Evolutionary conservation across 1,140 invertebrate species (phyloP), one percentile per base, ranked within the genome.

Genomic region (Hestina assimilis): DNA sequence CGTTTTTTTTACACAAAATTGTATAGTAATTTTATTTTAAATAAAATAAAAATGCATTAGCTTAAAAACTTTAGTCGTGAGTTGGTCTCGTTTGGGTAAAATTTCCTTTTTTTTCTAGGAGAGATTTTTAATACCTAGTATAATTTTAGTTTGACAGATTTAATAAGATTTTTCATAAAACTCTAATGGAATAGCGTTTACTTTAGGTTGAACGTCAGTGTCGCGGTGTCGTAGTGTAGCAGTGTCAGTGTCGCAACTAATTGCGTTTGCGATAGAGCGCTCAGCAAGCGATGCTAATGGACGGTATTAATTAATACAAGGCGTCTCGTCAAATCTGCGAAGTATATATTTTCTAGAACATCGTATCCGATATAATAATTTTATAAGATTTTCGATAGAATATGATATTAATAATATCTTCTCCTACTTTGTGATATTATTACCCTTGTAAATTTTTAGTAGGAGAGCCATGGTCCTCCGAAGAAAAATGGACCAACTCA

Each of bases 221-320:
- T 57, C 59, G 61, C 63, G 55, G 60, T 38, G 33, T 38, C 33
- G 33, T 8, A 53, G 60, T 38, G 33, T 38, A 14, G 33, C 3
- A 26, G 23, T 45, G 11, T 51, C 35, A 51, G 12, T 53, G 26
- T 53, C 63, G 63, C 63, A 69, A 74, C 70, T 80, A 79, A 82
- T 79, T 82, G 79, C 71, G 69, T 82, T 81, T 75, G 65, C 69
- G 66, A 77, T 73, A 69, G 70, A 80, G 69, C 66, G 50, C 38
- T 17, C 42, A 50, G 75, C 74, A 67, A 79, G 70, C 70, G 76
- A 69, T 70, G 70, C 70, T 80, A 83, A 83, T 80, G 75, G 77
- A 79, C 66, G 70, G 65, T 79, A 74, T 79, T 83, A 79, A 83
- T 80, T 83, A 79, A 71, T 66, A 67, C 69, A 46, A n/a, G 59